phyloP scores from a whole-genome alignment of 2,113 vertebrate species.

The Coptodon rendalli region DNA sequence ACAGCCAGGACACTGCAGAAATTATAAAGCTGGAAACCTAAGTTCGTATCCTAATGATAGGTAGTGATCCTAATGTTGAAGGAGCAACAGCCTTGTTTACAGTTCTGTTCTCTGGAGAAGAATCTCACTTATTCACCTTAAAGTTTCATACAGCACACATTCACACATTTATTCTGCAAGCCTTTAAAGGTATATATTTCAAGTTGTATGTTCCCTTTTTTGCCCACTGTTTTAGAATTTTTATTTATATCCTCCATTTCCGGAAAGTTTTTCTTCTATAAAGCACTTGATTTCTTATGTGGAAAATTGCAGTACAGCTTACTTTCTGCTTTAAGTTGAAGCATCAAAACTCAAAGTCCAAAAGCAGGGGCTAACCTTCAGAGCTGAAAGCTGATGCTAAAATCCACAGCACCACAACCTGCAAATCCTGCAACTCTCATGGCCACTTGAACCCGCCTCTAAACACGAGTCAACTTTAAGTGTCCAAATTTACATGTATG shows the following conservation, averaged over 20 bases:
- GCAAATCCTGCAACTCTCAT: not conserved
- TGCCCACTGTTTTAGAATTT: not conserved
- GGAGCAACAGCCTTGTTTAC: not conserved
- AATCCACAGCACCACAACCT: not conserved
- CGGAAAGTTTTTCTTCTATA: not conserved
- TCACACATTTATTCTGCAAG: not conserved
- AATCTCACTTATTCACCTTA: not conserved
- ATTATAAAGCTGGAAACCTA: not conserved
- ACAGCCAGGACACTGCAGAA: not conserved
- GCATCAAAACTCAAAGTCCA: not conserved
- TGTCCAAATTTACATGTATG: not conserved
- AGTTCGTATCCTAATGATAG: not conserved
- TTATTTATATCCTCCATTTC: not conserved
- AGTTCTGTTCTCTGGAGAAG: not conserved
- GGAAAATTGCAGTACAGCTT: not conserved
- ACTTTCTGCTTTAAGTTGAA: not conserved
- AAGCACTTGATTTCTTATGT: not conserved
- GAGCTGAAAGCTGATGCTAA: not conserved
- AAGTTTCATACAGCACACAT: not conserved
- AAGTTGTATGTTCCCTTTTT: not conserved
- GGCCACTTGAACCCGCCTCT: not conserved
- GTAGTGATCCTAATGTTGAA: not conserved
- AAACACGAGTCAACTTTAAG: not conserved
- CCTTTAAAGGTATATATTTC: not conserved
- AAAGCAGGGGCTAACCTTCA: not conserved